Conservation (phyloP, 2,113 vertebrate genomes). For the Erinaceus europaeus region DNA sequence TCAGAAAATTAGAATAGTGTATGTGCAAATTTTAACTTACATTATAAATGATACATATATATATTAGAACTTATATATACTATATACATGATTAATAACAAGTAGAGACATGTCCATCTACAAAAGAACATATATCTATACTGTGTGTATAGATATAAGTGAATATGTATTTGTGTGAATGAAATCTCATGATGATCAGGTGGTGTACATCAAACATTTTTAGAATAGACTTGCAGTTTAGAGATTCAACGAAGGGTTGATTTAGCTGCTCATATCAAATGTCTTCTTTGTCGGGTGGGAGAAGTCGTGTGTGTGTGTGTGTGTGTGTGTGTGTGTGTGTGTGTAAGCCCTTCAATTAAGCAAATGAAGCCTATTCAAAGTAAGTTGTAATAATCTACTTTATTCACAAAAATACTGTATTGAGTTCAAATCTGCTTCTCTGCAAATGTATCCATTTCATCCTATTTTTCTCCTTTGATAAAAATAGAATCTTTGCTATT, state of each 20-base stretch:
- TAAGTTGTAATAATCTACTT: background rate
- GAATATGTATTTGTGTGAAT: background rate
- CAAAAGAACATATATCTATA: no score
- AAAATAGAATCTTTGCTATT: no score
- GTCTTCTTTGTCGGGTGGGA: background rate
- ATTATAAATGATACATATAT: background rate
- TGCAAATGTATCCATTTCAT: no score
- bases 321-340: no score
- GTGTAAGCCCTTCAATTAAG: background rate
- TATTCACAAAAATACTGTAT: background rate
- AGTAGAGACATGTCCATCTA: no score
- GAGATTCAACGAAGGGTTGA: background rate
- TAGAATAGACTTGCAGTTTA: background rate
- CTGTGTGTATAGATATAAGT: background rate
- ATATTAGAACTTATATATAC: no score
- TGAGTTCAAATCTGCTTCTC: no score
- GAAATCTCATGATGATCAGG: background rate
- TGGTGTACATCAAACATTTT: background rate
- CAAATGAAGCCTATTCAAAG: background rate
- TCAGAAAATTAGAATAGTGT: background rate
- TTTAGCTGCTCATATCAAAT: background rate
- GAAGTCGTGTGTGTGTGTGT: no score
- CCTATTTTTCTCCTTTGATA: no score
- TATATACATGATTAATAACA: no score
- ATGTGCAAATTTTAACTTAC: background rate